Conservation (phyloP, 1,140 invertebrate genomes). For the Diachasma alloeum region DNA sequence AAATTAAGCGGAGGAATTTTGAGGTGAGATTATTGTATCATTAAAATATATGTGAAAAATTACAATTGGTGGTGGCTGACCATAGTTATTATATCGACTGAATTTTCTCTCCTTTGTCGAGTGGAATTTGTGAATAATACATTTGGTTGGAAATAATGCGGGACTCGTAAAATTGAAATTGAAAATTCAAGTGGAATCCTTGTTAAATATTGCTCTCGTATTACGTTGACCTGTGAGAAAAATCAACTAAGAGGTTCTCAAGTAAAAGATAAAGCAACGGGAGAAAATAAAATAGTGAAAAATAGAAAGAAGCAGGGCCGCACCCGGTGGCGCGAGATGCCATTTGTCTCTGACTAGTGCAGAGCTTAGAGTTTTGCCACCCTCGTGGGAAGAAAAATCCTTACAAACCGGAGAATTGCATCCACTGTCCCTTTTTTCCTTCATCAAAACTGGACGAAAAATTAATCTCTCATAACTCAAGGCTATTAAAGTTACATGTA, state of each 20-base stretch:
- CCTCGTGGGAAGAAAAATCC: slow-evolving; percentile 43
- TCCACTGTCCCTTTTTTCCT: neutral
- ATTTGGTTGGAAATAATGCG: too few relatives aligned
- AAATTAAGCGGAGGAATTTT: neutral
- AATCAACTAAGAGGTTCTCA: slow-evolving; percentile 36
- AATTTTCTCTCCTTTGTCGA: neutral
- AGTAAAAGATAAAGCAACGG: slow-evolving; percentile 20
- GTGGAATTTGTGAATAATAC: too few relatives aligned
- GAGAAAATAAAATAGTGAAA: slow-evolving; percentile 32
- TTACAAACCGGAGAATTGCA: neutral
- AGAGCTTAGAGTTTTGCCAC: slow-evolving; percentile 28
- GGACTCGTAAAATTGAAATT: too few relatives aligned
- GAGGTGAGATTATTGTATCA: neutral
- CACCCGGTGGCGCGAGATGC: slow-evolving; percentile 15
- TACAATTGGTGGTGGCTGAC: neutral
- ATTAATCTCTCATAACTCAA: neutral
- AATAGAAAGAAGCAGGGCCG: slow-evolving; percentile 1
- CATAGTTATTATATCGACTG: neutral
- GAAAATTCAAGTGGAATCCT: neutral
- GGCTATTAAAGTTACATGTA: neutral
- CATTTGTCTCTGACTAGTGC: slow-evolving; percentile 52
- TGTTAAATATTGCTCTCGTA: slow-evolving; percentile 12
- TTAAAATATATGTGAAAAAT: neutral
- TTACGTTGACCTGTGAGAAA: neutral
- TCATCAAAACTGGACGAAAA: neutral